These are phyloP conservation scores for Bos indicus DNA, from an alignment of 2,113 vertebrate species.

Conservation along the genomic window DNA sequence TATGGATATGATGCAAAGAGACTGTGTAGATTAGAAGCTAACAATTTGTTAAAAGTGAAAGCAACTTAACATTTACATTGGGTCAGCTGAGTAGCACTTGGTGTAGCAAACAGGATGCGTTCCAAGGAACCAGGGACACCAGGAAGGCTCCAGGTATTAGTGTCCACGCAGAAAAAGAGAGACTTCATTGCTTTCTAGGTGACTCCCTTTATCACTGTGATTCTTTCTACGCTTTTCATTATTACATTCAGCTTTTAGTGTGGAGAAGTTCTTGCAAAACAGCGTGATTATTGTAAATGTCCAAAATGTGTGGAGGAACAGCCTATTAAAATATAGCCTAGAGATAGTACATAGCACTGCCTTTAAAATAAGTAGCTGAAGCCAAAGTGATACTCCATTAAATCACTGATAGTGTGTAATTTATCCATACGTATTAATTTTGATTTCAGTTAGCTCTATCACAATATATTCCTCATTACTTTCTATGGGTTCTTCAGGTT, in stretches of 20 bases:
- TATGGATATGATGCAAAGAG: slow-evolving; percentile 85
- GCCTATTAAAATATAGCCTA: slow-evolving; percentile 75
- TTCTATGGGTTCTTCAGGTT: neutral
- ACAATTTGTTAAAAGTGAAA: slow-evolving; percentile 83
- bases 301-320: slow-evolving; percentile 64
- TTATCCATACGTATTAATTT: slow-evolving; percentile 69
- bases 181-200: slow-evolving; percentile 24
- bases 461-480: neutral
- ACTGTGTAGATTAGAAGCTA: slow-evolving; percentile 80
- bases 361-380: slow-evolving; percentile 74
- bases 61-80: slow-evolving; percentile 69
- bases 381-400: slow-evolving; percentile 66
- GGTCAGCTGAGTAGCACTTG: slow-evolving; percentile 68
- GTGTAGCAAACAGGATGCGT: slow-evolving; percentile 42
- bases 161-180: slow-evolving; percentile 28
- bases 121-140: neutral
- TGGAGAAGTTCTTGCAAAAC: slow-evolving; percentile 69
- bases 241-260: slow-evolving; percentile 53
- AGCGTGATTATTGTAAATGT: slow-evolving; percentile 73
- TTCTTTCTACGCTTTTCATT: slow-evolving; percentile 54
- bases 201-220: slow-evolving; percentile 44
- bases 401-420: slow-evolving; percentile 65
- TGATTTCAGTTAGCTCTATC: slow-evolving; percentile 46
- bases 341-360: slow-evolving; percentile 59
- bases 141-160: slow-evolving; percentile 25